Percentiles rank a stretch among this genome's conserved stretches.
Conservation (phyloP, 1,140 invertebrate species). For the Musca domestica region DNA sequence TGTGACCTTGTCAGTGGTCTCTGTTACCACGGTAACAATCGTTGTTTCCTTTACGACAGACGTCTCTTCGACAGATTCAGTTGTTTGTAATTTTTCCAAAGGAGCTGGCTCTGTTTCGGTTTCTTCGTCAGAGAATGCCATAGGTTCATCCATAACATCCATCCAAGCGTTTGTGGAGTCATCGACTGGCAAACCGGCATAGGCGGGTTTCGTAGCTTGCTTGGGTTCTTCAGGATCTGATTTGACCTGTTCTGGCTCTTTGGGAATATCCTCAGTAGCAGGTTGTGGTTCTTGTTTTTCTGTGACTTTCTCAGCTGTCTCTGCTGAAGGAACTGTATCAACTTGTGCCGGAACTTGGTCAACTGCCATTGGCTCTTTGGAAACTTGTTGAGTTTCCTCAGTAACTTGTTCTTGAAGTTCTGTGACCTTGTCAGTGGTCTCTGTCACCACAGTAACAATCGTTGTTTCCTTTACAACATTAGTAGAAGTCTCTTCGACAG, state of each 20-base stretch:
- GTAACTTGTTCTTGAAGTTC: too few relatives aligned
- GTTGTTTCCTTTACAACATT: conserved; percentile 57
- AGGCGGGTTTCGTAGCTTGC: conserved; percentile 32
- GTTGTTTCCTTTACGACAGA: conserved; percentile 56
- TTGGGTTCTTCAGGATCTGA: not conserved
- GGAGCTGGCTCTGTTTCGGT: conserved; percentile 1
- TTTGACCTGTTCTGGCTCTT: too few relatives aligned
- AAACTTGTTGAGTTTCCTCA: too few relatives aligned
- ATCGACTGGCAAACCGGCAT: conserved; percentile 54
- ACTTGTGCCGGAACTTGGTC: too few relatives aligned
- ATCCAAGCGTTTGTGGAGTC: conserved; percentile 56
- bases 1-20: too few relatives aligned
- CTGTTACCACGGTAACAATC: conserved; percentile 35
- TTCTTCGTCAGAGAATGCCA: conserved; percentile 53
- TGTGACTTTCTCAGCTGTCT: too few relatives aligned
- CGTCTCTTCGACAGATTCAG: conserved; percentile 12
- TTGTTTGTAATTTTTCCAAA: conserved; percentile 8
- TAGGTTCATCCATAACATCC: conserved; percentile 56
- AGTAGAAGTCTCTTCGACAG: not conserved
- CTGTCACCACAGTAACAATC: conserved; percentile 35
- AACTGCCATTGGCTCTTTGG: not conserved
- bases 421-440: too few relatives aligned
- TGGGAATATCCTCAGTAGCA: too few relatives aligned
- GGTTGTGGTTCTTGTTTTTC: too few relatives aligned
- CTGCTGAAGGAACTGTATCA: too few relatives aligned